Evolutionary conservation across 2,797 vertebrate species (phyloP), one percentile per base, ranked within the genome.

Genomic region (Myotis pilosus): DNA sequence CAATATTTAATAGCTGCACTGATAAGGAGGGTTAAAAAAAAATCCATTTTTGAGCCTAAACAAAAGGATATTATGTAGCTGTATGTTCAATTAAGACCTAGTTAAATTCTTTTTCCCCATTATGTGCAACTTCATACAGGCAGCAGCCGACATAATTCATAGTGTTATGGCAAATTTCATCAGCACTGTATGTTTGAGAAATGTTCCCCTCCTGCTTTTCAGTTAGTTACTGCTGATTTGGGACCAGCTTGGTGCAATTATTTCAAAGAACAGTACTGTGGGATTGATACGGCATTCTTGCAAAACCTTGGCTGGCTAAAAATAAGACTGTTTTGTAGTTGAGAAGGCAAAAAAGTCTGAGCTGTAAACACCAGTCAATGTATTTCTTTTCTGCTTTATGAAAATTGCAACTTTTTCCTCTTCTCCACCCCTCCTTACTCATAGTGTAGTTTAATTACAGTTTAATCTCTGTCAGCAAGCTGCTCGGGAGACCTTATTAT

Each of bases 1-100:
- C 98, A 98, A 97, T 98, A 98, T 98, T 98, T 98, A 98, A 98
- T 97, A 98, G 97, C 97, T 97, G 91, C 95, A 75, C 98, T 98
- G 97, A 99, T 98, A 98, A 98, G 98, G 86, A 96, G 94, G 97
- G 97, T 91, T 86, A 96, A 97, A 96, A 97, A 96, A 97, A 97
- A 97, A 97, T 81, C 91, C 88, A 98, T 97, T 97, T 98, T 97
- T 95, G 89, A 98, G 97, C 93, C 96, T 96, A 97, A 98, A 98
- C 97, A 98, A 98, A 98, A 98, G 97, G 95, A 97, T 98, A 97
- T 97, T 98, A 97, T 97, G 95, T 94, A 97, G 96, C 95, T 97
- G 87, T 83, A 87, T 68, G 94, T 98, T 97, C 98, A 98, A 94
- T 98, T 98, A 98, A 96, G 93, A 84, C 49, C 66, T 92, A 89